These are phyloP conservation scores for Sphecodes monilicornis DNA, from an alignment of 2,888 invertebrate species.

Conservation along the genomic window DNA sequence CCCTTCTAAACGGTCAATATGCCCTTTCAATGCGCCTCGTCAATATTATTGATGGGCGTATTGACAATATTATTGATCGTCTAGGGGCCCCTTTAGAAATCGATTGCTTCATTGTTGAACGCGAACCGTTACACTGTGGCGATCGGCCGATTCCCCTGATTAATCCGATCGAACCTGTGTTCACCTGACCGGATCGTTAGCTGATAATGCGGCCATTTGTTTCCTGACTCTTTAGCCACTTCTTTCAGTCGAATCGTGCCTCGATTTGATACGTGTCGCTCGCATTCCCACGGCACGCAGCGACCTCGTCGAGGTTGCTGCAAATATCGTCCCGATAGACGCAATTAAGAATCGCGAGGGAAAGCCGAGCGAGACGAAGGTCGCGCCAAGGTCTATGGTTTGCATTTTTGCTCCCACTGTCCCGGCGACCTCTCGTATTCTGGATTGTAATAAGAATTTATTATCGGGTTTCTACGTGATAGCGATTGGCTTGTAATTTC, in stretches of 20 bases:
- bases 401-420: slow-evolving; percentile 40
- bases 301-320: slow-evolving; percentile 34
- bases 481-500: slow-evolving; percentile 35
- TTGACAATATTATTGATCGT: no score
- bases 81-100: no score
- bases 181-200: background rate
- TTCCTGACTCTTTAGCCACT: slow-evolving; percentile 3
- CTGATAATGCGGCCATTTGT: background rate
- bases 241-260: slow-evolving; percentile 37
- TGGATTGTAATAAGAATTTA: slow-evolving; percentile 37
- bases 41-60: no score
- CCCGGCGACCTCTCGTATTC: slow-evolving; percentile 20
- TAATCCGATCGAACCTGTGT: background rate
- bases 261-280: slow-evolving; percentile 15
- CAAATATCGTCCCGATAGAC: slow-evolving; percentile 43
- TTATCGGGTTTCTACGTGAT: slow-evolving; percentile 13
- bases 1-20: no score
- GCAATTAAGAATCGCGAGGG: slow-evolving; percentile 65
- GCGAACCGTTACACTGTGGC: no score
- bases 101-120: no score
- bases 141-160: background rate
- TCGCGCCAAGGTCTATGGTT: slow-evolving; percentile 58
- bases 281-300: slow-evolving; percentile 60
- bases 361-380: slow-evolving; percentile 57
- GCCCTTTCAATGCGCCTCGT: no score